Percentiles rank a stretch among this genome's conserved stretches.
These are phyloP conservation scores for Desmophyllum pertusum DNA, from an alignment of 92 coral and sea anemone genomes.

Conservation along the genomic window DNA sequence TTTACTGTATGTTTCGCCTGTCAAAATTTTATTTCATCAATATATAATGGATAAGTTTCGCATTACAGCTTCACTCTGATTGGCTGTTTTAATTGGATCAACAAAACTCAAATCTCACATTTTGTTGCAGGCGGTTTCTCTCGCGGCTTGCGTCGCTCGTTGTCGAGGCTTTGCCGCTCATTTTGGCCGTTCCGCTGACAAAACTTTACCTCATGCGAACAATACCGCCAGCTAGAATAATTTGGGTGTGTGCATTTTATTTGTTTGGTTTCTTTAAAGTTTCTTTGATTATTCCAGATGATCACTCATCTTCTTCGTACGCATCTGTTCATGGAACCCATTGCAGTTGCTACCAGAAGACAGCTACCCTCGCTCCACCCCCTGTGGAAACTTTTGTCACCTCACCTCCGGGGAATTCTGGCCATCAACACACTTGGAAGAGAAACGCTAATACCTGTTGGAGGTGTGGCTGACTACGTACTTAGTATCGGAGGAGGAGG, in stretches of 20 bases:
- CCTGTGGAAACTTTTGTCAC: conserved; percentile 37
- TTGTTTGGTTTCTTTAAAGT: not conserved
- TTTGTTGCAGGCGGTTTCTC: too few species aligned
- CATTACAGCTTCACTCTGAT: too few species aligned
- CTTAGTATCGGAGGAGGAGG: conserved; percentile 36
- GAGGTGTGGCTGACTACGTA: conserved; percentile 27
- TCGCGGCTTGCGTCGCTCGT: too few species aligned
- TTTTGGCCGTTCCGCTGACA: too few species aligned
- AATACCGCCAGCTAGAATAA: too few species aligned
- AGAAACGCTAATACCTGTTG: not conserved
- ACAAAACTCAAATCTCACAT: too few species aligned
- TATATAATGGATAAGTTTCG: too few species aligned
- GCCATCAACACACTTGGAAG: conserved; percentile 40
- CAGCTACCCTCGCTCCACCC: conserved; percentile 44
- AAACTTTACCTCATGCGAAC: too few species aligned
- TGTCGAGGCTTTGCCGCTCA: too few species aligned
- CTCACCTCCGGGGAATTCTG: conserved; percentile 36
- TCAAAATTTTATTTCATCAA: too few species aligned
- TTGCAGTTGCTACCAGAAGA: conserved; percentile 35
- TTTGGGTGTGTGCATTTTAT: not conserved
- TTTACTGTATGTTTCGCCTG: too few species aligned
- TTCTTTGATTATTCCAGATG: conserved; percentile 1
- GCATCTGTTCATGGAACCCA: conserved; percentile 44
- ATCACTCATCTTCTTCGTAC: conserved; percentile 38
- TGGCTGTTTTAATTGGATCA: too few species aligned